Base-by-base conservation (phyloP, 2,888 invertebrate genomes). In the Drosophila mercatorum region DNA sequence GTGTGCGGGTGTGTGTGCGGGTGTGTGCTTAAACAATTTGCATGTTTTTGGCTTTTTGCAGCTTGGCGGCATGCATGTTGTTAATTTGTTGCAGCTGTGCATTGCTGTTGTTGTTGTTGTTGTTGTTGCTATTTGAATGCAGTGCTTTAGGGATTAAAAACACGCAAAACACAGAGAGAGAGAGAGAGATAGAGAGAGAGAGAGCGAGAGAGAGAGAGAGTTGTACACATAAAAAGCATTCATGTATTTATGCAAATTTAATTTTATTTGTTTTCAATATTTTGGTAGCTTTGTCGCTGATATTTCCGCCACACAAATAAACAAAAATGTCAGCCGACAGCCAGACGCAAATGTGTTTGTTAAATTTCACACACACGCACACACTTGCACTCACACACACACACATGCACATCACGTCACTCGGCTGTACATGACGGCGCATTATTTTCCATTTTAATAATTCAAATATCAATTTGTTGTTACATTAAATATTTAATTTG, bases 401-500 rank as follows among this genome's bases (percentile, higher is more conserved):
- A 52, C 46, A 49, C 46, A 55, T 31, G 47, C 52, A 17, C 46
- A 63, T 59, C 64, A 63, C 58, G 65, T 61, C 63, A 51, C 14
- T 62, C 60, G 79, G 38, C 66, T 75, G 75, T 74, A 78, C 77
- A 83, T 85, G 84, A 71, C 79, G 72, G 68, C 86, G 86, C 86
- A 88, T 84, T 88, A 88, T 85, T 84, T 86, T 81, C 83, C 83
- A 86, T 88, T 85, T 85, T 88, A 85, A 85, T 85, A 85, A 85
- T 85, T 85, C 87, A 85, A 85, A 85, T 85, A 85, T 87, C 85
- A 85, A 85, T 85, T 85, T 85, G 85, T 85, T 85, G 89, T 85
- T 85, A 86, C 89, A 83, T 84, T 85, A 81, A 85, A 85, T 88
- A 85, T 85, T 85, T 88, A 88, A 85, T 88, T 85, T 88, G 87